Base-by-base conservation (phyloP, 2,797 vertebrate genomes). In the Pogonophryne albipinna region DNA sequence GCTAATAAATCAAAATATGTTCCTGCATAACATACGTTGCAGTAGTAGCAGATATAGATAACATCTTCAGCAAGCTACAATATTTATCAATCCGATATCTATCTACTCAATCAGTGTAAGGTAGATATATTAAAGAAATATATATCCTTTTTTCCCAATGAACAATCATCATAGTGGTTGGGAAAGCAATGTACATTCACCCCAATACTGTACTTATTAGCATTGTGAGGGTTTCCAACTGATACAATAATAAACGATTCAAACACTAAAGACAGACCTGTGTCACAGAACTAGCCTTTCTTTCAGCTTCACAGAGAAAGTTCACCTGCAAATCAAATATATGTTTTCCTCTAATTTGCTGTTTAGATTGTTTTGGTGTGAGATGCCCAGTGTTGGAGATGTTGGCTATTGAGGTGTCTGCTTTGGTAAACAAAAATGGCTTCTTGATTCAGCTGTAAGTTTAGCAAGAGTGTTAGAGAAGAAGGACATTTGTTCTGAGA, bases 1-100 rank as follows among this genome's bases (percentile, higher is more conserved):
- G 58, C 47, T 53, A 62, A 74, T 55, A 38, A 69, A 57, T 23
- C 44, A 17, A 15, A 70, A 83, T 69, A 61, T 84, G 74, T 46
- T 63, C n/a, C n/a, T 59, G 51, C 5, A 49, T 58, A 46, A 38
- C 4, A 1, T 38, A 27, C 51, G 16, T n/a, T 57, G 13, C 6
- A 60, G 41, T 20, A 58, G n/a, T 23, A 55, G 47, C 64, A 44
- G 11, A 42, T 14, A 11, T 11, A 12, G 42, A 58, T 34, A 56
- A 58, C 3, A 38, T 56, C 45, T 45, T 50, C 57, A 47, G 13
- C 0, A 57, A 34, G 50, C 46, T 57, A 17, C 20, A 14, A 17
- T n/a, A 13, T 11, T 50, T 56, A 53, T 5, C 23, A 38, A 38
- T 51, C 7, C 47, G 11, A 50, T 23, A 42, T 10, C 27, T 2